A percentile compares a stretch with the other conserved stretches of the same genome.
phyloP scores from a whole-genome alignment of 2,888 invertebrate genomes.

The Amphipyra tragopoginis region DNA sequence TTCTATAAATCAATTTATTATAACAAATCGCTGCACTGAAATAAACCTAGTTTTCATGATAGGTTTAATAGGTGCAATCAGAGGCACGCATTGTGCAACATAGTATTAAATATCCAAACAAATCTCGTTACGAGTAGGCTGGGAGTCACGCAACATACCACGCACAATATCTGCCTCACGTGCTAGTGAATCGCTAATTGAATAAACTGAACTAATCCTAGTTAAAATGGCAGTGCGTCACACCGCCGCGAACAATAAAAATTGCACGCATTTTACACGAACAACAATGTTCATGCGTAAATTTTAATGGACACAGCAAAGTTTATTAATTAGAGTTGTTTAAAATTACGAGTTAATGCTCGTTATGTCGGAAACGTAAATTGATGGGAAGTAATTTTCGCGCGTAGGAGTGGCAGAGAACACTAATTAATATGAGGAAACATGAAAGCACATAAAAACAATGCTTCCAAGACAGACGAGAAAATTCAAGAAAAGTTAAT shows the following conservation, averaged over 20 bases:
- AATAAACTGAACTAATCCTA: constrained; percentile 68
- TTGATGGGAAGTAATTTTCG: constrained; percentile 24
- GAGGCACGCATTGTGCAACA: constrained; percentile 49
- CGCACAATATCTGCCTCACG: constrained; percentile 64
- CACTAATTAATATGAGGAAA: constrained; percentile 34
- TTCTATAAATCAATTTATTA: constrained; percentile 17
- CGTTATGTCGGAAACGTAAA: constrained; percentile 17
- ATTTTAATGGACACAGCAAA: constrained; percentile 26
- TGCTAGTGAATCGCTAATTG: constrained; percentile 67
- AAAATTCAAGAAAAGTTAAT: background rate
- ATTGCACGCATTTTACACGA: constrained; percentile 43
- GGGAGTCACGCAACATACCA: constrained; percentile 60
- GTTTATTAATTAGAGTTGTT: constrained; percentile 34
- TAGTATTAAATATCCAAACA: constrained; percentile 41
- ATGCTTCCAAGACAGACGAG: constrained; percentile 12
- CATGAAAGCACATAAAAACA: constrained; percentile 27
- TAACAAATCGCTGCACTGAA: constrained; percentile 11
- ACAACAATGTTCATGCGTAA: constrained; percentile 23
- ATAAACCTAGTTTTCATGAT: constrained; percentile 26
- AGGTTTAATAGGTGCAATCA: constrained; percentile 43
- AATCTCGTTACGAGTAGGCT: constrained; percentile 51
- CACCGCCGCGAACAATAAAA: constrained; percentile 37
- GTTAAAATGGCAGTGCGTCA: constrained; percentile 58
- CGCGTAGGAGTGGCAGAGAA: constrained; percentile 5
- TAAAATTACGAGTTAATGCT: constrained; percentile 25